A percentile compares a stretch with the other conserved stretches of the same genome.
These are phyloP conservation scores for Zaprionus bogoriensis DNA, from an alignment of 2,888 invertebrate genomes.

Conservation along the genomic window DNA sequence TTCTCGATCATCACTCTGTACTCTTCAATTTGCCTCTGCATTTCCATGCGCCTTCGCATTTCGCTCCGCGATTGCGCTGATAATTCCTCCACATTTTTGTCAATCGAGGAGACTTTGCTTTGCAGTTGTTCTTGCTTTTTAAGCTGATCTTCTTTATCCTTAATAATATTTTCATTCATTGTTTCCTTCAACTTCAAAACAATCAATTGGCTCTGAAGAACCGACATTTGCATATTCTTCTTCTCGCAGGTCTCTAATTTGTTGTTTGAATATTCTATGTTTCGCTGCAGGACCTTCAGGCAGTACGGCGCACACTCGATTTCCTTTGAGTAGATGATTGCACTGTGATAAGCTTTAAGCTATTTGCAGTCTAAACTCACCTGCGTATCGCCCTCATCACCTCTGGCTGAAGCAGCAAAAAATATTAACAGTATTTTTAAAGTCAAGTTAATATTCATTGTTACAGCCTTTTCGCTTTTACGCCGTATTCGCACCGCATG, in stretches of 20 bases:
- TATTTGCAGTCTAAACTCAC: constrained; percentile 1
- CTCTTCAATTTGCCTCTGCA: constrained; percentile 24
- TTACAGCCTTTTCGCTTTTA: too few species aligned
- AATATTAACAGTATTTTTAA: neutral
- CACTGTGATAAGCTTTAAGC: neutral
- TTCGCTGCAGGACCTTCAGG: constrained; percentile 22
- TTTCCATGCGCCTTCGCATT: neutral
- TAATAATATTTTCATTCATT: constrained; percentile 17
- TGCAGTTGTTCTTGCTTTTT: constrained; percentile 17
- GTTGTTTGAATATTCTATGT: constrained; percentile 8
- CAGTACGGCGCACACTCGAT: constrained; percentile 25
- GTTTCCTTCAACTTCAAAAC: constrained; percentile 29
- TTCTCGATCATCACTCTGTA: constrained; percentile 19
- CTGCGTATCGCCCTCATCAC: neutral
- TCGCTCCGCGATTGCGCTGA: neutral
- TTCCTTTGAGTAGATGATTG: neutral
- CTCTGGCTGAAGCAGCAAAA: neutral
- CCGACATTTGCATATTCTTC: constrained; percentile 25
- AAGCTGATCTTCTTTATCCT: constrained; percentile 5
- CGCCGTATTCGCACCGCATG: neutral
- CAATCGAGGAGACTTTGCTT: constrained; percentile 12
- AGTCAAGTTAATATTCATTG: neutral
- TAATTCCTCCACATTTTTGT: constrained; percentile 8
- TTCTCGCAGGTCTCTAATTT: constrained; percentile 33
- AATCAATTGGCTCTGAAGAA: constrained; percentile 34